Percentiles rank a stretch among this genome's conserved stretches.
Conservation (phyloP, 1,140 invertebrate genomes). For the Drosophila setifemur region DNA sequence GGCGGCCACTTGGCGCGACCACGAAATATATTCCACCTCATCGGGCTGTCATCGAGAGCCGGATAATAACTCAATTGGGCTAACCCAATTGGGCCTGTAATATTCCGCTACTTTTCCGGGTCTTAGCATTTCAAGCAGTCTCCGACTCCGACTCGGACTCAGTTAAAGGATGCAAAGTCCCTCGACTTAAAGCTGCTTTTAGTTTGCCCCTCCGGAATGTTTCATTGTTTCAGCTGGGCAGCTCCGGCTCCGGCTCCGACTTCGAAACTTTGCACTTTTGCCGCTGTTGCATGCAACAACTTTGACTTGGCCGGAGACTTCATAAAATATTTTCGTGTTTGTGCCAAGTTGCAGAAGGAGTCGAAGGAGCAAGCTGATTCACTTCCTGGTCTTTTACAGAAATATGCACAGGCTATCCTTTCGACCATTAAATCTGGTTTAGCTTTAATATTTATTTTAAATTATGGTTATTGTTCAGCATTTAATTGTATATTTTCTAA, state of each 20-base stretch:
- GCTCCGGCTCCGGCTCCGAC: neutral
- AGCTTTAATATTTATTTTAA: too few species aligned
- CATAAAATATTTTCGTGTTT: slow-evolving; percentile 45
- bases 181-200: slow-evolving; percentile 2
- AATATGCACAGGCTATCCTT: neutral
- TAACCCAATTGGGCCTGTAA: slow-evolving; percentile 19
- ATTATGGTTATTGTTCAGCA: too few species aligned
- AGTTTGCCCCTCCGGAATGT: slow-evolving; percentile 2
- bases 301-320: slow-evolving; percentile 30
- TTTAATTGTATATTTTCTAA: too few species aligned
- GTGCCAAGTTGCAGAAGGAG: slow-evolving; percentile 5
- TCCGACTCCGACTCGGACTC: too few species aligned
- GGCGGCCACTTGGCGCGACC: neutral
- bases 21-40: neutral
- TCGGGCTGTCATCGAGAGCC: slow-evolving; percentile 10
- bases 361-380: neutral
- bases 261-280: neutral
- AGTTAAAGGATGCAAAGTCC: slow-evolving; percentile 10
- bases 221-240: slow-evolving; percentile 54
- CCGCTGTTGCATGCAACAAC: slow-evolving; percentile 29
- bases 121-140: neutral
- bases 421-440: too few species aligned
- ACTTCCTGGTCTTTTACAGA: neutral
- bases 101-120: neutral
- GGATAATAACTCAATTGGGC: slow-evolving; percentile 26